These are phyloP conservation scores for Hirtodrosophila duncani DNA, from an alignment of 2,888 invertebrate genomes.

Conservation along the genomic window DNA sequence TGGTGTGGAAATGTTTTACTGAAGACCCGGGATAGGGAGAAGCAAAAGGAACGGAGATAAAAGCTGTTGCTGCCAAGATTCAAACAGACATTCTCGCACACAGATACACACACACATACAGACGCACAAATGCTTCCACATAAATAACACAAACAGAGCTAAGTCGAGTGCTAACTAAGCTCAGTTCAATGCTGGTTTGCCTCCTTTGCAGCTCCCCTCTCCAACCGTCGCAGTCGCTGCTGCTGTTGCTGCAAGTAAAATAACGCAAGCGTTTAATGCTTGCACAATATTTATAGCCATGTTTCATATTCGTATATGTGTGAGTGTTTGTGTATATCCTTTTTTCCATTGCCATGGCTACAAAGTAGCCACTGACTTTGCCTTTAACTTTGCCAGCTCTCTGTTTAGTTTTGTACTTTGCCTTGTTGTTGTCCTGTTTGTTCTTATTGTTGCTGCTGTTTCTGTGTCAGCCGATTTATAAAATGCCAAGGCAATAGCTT, in stretches of 20 bases:
- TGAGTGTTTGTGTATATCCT: conserved; percentile 13
- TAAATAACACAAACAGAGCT: conserved; percentile 48
- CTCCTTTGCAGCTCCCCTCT: conserved; percentile 16
- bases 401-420: conserved; percentile 39
- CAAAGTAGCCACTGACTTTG: conserved; percentile 39
- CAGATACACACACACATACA: conserved; percentile 15
- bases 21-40: too few relatives aligned
- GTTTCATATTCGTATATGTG: conserved; percentile 65
- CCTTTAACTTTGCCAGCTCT: conserved; percentile 10
- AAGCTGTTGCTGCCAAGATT: conserved; percentile 1
- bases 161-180: conserved; percentile 59
- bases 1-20: conserved; percentile 71
- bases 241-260: conserved; percentile 45
- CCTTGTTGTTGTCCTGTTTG: conserved; percentile 10
- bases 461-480: conserved; percentile 70
- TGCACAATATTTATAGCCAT: conserved; percentile 73
- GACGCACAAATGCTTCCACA: conserved; percentile 11
- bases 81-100: not conserved
- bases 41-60: too few relatives aligned
- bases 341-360: conserved; percentile 30
- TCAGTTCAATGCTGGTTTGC: conserved; percentile 55
- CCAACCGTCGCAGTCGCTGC: not conserved
- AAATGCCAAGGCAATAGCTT: conserved; percentile 49
- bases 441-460: conserved; percentile 27
- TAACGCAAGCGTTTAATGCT: conserved; percentile 70